Evolutionary conservation across 2,797 vertebrate genomes (phyloP).

Genomic region (Xiphorhynchus erythropygius): DNA sequence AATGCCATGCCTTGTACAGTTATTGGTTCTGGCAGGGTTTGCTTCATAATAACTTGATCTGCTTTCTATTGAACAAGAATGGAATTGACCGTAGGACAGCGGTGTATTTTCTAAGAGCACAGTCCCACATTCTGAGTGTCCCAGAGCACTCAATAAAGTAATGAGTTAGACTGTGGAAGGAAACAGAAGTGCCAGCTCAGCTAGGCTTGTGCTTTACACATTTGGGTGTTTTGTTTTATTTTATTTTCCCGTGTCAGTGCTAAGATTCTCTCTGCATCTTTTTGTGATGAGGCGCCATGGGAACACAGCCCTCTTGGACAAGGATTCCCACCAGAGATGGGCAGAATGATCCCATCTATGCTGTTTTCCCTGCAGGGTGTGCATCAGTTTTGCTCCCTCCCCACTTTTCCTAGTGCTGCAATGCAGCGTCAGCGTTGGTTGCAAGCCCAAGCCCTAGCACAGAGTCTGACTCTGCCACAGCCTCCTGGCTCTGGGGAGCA

Average conservation of each 20-base stretch:
- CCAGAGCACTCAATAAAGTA: slow-evolving; percentile 36
- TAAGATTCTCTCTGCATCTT: neutral
- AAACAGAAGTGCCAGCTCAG: slow-evolving; percentile 19
- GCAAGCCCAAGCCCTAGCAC: slow-evolving; percentile 58
- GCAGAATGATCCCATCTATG: neutral
- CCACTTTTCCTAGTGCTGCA: slow-evolving; percentile 51
- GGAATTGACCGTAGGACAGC: slow-evolving; percentile 8
- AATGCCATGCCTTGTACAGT: neutral
- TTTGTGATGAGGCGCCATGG: neutral
- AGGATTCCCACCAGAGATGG: neutral
- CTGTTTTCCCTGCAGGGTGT: neutral
- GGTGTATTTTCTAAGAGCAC: neutral
- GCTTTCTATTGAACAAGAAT: slow-evolving; percentile 5
- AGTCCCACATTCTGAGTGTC: neutral
- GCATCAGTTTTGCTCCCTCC: neutral
- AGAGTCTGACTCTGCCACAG: slow-evolving; percentile 25
- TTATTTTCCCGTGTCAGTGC: accelerated
- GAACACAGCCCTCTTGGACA: neutral
- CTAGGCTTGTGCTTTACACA: neutral
- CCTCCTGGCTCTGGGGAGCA: slow-evolving; percentile 53
- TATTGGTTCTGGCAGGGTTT: slow-evolving; percentile 50
- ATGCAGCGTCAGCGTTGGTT: slow-evolving; percentile 61
- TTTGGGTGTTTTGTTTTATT: neutral
- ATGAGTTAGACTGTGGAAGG: slow-evolving; percentile 17
- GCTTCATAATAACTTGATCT: slow-evolving; percentile 13